phyloP scores from a whole-genome alignment of 2,113 vertebrate genomes.

The Phasianus colchicus region DNA sequence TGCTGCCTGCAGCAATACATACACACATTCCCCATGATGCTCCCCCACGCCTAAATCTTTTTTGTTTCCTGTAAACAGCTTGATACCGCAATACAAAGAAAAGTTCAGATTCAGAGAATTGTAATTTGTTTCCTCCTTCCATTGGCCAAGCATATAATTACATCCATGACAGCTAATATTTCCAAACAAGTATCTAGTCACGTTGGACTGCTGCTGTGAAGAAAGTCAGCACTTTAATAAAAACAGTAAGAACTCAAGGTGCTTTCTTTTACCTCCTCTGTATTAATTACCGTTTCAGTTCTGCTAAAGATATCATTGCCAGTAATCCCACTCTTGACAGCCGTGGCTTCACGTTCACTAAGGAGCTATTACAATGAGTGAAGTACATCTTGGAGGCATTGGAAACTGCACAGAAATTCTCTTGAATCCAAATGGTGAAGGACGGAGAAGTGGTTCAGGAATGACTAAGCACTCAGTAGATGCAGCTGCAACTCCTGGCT shows the following conservation, averaged over 20 bases:
- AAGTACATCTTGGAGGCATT: neutral
- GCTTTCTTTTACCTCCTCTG: neutral
- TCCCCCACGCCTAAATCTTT: neutral
- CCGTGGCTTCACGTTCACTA: neutral
- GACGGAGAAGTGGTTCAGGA: neutral
- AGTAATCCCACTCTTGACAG: neutral
- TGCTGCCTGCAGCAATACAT: neutral
- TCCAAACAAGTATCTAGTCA: neutral
- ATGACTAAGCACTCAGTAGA: rapidly evolving
- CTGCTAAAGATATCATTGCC: neutral
- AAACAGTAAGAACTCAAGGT: neutral
- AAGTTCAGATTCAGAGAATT: neutral
- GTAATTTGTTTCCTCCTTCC: neutral
- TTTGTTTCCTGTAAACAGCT: neutral
- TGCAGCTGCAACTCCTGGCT: neutral
- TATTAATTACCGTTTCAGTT: slow-evolving; percentile 34
- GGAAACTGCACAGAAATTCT: rapidly evolving
- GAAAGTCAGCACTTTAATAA: neutral
- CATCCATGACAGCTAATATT: neutral
- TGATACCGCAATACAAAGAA: neutral
- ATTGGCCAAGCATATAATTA: neutral
- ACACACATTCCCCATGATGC: neutral
- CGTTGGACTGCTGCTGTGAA: neutral
- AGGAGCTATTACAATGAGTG: neutral
- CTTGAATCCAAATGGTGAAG: neutral